Conservation (phyloP, 2,113 vertebrate genomes). For the Plecturocebus donacophilus region DNA sequence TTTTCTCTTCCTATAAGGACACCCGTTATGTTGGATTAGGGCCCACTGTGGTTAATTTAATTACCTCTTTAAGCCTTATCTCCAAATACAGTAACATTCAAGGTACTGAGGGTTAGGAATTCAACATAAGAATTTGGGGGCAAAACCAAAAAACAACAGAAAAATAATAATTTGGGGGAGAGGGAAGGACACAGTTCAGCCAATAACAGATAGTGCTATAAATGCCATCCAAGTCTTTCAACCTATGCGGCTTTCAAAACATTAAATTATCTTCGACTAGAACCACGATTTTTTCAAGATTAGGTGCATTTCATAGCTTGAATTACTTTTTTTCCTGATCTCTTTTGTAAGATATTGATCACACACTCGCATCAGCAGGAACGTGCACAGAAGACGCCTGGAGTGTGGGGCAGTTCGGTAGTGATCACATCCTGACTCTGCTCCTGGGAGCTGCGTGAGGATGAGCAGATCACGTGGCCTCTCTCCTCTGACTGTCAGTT, state of each 20-base stretch:
- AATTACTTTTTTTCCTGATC: neutral
- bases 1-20: neutral
- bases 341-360: neutral
- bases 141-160: no score
- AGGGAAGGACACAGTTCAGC: neutral
- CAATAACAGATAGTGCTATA: neutral
- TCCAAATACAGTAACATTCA: neutral
- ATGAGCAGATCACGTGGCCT: neutral
- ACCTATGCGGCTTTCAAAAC: neutral
- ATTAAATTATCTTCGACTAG: neutral
- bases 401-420: no score
- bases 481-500: neutral
- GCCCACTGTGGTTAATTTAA: neutral
- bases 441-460: neutral
- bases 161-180: neutral
- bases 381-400: neutral
- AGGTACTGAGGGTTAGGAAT: neutral
- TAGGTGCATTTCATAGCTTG: neutral
- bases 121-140: neutral
- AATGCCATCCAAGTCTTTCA: neutral
- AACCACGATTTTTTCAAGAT: neutral
- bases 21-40: neutral
- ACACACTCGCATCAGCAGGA: no score
- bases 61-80: neutral
- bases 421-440: neutral